Percentiles rank a stretch among this genome's conserved stretches.
Conservation (phyloP, 2,888 invertebrate genomes). For the Drosophila pseudotakahashii region DNA sequence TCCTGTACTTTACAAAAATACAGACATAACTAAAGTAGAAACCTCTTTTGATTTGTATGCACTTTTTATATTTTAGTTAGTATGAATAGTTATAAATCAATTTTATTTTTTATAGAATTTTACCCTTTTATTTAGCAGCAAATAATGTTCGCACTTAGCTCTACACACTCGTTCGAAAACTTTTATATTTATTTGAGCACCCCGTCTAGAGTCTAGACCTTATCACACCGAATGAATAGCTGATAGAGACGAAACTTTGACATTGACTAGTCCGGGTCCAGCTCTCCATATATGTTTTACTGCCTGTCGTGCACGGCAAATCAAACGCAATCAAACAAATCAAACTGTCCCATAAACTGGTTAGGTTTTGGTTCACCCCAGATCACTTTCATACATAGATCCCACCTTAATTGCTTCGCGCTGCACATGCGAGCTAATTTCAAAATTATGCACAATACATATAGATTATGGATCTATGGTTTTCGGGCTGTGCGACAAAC, state of each 20-base stretch:
- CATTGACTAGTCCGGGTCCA: constrained; percentile 48
- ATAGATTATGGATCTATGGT: constrained; percentile 29
- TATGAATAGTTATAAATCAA: too few relatives aligned
- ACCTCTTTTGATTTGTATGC: too few relatives aligned
- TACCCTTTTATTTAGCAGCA: not conserved
- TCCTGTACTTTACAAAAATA: too few relatives aligned
- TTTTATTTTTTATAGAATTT: too few relatives aligned
- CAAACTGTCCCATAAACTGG: constrained; percentile 1
- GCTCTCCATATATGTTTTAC: constrained; percentile 9
- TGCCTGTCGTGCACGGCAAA: not conserved
- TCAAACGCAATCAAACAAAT: constrained; percentile 21
- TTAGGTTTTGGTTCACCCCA: constrained; percentile 2
- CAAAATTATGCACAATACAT: constrained; percentile 15
- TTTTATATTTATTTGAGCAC: constrained; percentile 16
- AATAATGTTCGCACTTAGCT: constrained; percentile 2
- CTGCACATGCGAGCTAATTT: constrained; percentile 31
- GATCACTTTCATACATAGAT: not conserved
- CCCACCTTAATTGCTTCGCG: constrained; percentile 8
- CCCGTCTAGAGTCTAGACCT: constrained; percentile 38
- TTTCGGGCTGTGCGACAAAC: constrained; percentile 59
- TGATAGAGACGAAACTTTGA: constrained; percentile 44
- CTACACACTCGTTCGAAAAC: constrained; percentile 4
- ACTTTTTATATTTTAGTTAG: too few relatives aligned
- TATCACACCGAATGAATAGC: constrained; percentile 27
- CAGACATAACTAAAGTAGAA: too few relatives aligned